Evolutionary conservation across 2,888 invertebrate genomes (phyloP).

Genomic region (Nomada hirtipes): DNA sequence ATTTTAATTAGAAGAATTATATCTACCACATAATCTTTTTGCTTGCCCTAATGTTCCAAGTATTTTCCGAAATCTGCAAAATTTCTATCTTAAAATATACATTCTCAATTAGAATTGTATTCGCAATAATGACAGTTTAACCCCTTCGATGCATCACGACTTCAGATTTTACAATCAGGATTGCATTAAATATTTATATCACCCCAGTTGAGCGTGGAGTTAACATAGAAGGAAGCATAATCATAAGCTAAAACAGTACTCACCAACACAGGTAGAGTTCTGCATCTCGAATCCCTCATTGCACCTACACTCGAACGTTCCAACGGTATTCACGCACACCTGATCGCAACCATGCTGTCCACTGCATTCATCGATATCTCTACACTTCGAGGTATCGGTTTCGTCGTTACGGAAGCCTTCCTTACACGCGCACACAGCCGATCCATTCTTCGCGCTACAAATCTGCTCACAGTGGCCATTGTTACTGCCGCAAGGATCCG

Average conservation of each 20-base stretch:
- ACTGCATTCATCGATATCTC: slow-evolving; percentile 84
- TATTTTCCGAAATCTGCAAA: too few species aligned
- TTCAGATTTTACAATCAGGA: too few species aligned
- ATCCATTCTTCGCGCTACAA: slow-evolving; percentile 67
- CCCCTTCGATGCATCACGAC: too few species aligned
- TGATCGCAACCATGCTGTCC: slow-evolving; percentile 83
- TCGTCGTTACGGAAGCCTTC: slow-evolving; percentile 83
- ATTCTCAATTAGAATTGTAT: too few species aligned
- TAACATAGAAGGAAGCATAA: too few species aligned
- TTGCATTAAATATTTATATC: too few species aligned
- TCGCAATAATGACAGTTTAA: too few species aligned
- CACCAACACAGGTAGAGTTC: slow-evolving; percentile 74
- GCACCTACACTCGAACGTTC: slow-evolving; percentile 83
- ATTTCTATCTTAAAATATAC: too few species aligned
- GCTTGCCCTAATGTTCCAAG: too few species aligned
- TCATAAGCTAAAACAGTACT: slow-evolving; percentile 37
- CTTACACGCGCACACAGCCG: slow-evolving; percentile 74
- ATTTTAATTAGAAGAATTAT: too few species aligned
- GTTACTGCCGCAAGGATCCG: slow-evolving; percentile 72
- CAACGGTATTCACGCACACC: slow-evolving; percentile 84
- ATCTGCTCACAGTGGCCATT: slow-evolving; percentile 85
- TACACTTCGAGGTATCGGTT: slow-evolving; percentile 76
- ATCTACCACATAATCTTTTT: too few species aligned
- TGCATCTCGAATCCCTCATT: slow-evolving; percentile 73
- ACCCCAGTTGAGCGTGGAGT: too few species aligned